Evolutionary conservation across 1,140 invertebrate species (phyloP).

Genomic region (Drosophila albomicans): DNA sequence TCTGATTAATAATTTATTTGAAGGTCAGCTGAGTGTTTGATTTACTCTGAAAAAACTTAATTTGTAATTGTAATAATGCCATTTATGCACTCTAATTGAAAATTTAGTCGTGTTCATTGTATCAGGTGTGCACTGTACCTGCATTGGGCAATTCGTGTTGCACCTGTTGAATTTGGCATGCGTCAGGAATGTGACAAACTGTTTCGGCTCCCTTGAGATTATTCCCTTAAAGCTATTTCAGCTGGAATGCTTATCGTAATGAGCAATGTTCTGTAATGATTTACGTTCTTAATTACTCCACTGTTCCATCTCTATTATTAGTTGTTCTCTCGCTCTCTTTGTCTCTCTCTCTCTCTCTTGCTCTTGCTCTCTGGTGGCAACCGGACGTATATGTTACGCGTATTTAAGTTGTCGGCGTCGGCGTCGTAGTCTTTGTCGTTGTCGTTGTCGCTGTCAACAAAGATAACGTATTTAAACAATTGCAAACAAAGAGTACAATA

Average conservation of each 20-base stretch:
- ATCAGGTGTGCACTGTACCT: neutral
- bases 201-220: neutral
- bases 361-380: neutral
- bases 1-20: too few species aligned
- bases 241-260: neutral
- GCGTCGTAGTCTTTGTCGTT: slow-evolving; percentile 10
- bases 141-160: neutral
- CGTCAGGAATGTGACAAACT: neutral
- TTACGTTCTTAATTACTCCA: neutral
- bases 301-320: neutral
- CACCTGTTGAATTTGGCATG: slow-evolving; percentile 18
- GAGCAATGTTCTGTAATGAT: neutral
- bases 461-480: slow-evolving; percentile 46
- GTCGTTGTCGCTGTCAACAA: slow-evolving; percentile 39
- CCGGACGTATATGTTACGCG: slow-evolving; percentile 34
- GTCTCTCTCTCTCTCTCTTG: too few species aligned
- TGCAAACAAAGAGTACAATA: slow-evolving; percentile 25
- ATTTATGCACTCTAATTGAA: neutral
- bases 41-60: neutral
- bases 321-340: neutral
- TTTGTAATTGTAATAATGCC: neutral
- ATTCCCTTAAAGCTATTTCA: slow-evolving; percentile 1
- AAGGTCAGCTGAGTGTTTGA: neutral
- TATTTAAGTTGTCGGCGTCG: slow-evolving; percentile 34
- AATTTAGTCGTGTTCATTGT: neutral